Percentiles rank a stretch among this genome's conserved stretches.
Conservation (phyloP, 1,140 invertebrate genomes). For the Charaxes varanes region DNA sequence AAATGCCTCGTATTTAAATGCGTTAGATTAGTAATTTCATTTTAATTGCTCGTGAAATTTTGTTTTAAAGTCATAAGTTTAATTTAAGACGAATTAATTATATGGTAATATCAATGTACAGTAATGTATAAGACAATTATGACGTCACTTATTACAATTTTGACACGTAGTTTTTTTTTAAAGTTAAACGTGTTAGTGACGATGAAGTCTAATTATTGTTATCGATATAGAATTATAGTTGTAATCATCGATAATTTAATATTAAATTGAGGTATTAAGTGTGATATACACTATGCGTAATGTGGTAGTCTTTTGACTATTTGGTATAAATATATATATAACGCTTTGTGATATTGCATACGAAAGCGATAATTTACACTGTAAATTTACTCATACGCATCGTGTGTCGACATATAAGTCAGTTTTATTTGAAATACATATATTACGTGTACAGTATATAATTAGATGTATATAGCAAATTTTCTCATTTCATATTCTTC, state of each 20-base stretch:
- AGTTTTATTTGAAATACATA: constrained; percentile 16
- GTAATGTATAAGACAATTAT: constrained; percentile 1
- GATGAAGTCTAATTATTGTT: constrained; percentile 22
- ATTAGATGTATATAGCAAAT: constrained; percentile 11
- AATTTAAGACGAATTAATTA: too few species aligned
- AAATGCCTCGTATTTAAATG: too few species aligned
- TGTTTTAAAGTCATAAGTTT: too few species aligned
- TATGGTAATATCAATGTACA: too few species aligned
- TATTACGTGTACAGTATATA: constrained; percentile 24
- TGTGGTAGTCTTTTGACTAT: constrained; percentile 45
- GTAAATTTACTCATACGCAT: too few species aligned
- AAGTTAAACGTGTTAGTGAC: constrained; percentile 13
- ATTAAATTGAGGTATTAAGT: constrained; percentile 15
- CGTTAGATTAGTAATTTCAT: too few species aligned
- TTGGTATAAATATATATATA: constrained; percentile 26
- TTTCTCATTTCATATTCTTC: constrained; percentile 23
- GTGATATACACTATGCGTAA: constrained; percentile 11
- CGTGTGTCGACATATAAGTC: constrained; percentile 8
- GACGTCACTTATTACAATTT: constrained; percentile 13
- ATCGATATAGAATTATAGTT: constrained; percentile 15
- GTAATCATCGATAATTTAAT: constrained; percentile 17
- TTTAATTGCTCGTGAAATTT: too few species aligned
- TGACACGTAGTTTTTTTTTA: constrained; percentile 20
- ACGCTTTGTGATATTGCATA: constrained; percentile 48
- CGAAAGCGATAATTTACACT: constrained; percentile 12